Evolutionary conservation across 1,140 invertebrate species (phyloP), one percentile per base, ranked within the genome.

Genomic region (Zophobas morio): DNA sequence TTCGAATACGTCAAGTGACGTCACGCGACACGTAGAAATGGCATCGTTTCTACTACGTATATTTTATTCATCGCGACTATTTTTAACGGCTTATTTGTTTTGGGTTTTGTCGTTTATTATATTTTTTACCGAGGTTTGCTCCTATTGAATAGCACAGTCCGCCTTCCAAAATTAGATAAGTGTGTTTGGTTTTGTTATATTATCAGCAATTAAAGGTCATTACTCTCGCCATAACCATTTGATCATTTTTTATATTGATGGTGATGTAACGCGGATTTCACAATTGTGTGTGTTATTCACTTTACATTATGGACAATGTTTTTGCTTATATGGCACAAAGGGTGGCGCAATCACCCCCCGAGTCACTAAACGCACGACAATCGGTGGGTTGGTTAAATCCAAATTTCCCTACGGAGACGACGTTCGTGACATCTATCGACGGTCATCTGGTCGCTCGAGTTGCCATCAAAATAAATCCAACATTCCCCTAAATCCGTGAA

Each of bases 141-240:
- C 42, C 6, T 46, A 8, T 51, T 5, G n/a, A 51, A n/a, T 2
- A 51, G 4, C 3, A 51, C 49, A 51, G 49, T 51, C n/a, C 20
- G 6, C 2, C 6, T 51, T 57, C 60, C 35, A 63, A 63, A 63
- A 39, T 40, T 63, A 37, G 54, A 73, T 73, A 73, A 53, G 1
- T 73, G 71, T 73, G 54, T 73, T 73, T 53, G 49, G 71, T 36
- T 73, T 73, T 73, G 51, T 54, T 73, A 56, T 73, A 53, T 73
- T 73, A 73, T 73, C 71, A 73, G 54, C 56, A 73, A 53, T 73
- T 73, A 54, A 73, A 73, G 71, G 71, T 73, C 71, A 37, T 73
- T 73, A 73, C 47, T 56, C 71, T 73, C 54, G 20, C 42, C 56
- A 60, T 8, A 51, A 20, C 37, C 56, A 40, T 66, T 42, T 51